Evolutionary conservation across 2,888 invertebrate species (phyloP).

Genomic region (Pterostichus niger): DNA sequence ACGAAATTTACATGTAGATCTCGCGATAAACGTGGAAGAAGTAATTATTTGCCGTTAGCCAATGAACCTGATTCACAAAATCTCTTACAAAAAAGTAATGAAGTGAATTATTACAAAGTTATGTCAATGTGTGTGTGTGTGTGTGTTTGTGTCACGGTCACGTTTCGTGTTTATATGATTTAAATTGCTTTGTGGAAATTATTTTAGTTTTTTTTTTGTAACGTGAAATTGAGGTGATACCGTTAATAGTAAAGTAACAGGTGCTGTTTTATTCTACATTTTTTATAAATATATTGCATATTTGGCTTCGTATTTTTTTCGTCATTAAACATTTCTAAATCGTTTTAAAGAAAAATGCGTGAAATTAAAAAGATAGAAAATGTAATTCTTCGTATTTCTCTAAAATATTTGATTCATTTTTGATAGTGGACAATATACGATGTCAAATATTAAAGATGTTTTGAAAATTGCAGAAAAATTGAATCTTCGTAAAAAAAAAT

Average conservation of each 20-base stretch:
- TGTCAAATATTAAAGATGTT: too few species aligned
- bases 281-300: too few species aligned
- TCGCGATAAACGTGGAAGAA: neutral
- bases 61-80: neutral
- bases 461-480: too few species aligned
- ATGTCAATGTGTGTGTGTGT: neutral
- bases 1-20: neutral
- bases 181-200: constrained; percentile 23
- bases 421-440: too few species aligned
- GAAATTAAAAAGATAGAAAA: too few species aligned
- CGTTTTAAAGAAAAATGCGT: too few species aligned
- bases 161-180: constrained; percentile 24
- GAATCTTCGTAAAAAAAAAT: too few species aligned
- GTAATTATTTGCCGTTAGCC: neutral
- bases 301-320: too few species aligned
- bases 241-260: constrained; percentile 36
- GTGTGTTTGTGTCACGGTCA: constrained; percentile 53
- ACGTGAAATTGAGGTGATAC: constrained; percentile 29
- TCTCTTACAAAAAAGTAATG: neutral
- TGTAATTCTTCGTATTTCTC: neutral
- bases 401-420: neutral
- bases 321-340: too few species aligned
- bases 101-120: constrained; percentile 3
- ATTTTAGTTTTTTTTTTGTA: constrained; percentile 10
- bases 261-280: neutral